Evolutionary conservation across 1,140 invertebrate genomes (phyloP).

Genomic region (Drosophila saltans): DNA sequence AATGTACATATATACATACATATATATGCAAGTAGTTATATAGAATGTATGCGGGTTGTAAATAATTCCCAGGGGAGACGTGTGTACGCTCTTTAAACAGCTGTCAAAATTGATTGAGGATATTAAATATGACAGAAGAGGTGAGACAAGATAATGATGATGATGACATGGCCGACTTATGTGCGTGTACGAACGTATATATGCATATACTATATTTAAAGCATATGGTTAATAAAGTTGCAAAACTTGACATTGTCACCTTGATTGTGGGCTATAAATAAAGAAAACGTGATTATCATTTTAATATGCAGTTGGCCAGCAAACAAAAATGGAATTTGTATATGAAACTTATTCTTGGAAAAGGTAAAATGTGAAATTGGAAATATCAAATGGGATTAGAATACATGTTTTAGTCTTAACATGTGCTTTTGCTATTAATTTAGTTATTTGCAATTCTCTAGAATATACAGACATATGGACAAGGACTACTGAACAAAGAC

Average conservation of each 20-base stretch:
- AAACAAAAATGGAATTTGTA: neutral
- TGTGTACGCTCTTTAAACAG: constrained; percentile 67
- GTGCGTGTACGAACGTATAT: neutral
- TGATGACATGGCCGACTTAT: constrained; percentile 5
- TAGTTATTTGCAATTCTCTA: too few species aligned
- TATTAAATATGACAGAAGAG: constrained; percentile 34
- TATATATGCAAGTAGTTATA: constrained; percentile 8
- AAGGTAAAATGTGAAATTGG: too few species aligned
- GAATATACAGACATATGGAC: too few species aligned
- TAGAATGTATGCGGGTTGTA: neutral
- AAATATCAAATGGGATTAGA: too few species aligned
- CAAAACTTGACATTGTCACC: constrained; percentile 65
- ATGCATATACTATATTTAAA: neutral
- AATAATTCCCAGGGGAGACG: constrained; percentile 8
- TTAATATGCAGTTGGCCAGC: constrained; percentile 29
- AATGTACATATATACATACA: neutral
- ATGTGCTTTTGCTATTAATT: too few species aligned
- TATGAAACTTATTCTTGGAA: neutral
- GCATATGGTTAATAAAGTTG: constrained; percentile 71
- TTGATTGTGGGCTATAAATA: constrained; percentile 44
- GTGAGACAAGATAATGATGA: constrained; percentile 3
- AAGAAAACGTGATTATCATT: constrained; percentile 59
- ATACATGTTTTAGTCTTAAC: too few species aligned
- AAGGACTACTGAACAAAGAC: too few species aligned
- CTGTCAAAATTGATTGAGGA: constrained; percentile 60